A percentile compares a stretch with the other conserved stretches of the same genome.
phyloP scores from a whole-genome alignment of 2,888 invertebrate genomes.

The Agriopis aurantiaria region DNA sequence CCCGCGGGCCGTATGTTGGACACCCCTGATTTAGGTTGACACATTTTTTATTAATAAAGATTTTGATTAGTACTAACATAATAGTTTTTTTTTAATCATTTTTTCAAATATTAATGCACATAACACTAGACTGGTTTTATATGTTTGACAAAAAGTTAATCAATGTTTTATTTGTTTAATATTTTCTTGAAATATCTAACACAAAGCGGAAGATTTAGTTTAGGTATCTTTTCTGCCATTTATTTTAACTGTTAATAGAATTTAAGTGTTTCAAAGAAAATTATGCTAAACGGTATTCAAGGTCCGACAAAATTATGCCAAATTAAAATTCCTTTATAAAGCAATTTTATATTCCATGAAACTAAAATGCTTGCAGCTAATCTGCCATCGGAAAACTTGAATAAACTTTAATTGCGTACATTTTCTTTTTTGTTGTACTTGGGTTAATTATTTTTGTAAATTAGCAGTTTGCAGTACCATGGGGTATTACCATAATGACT shows the following conservation, averaged over 20 bases:
- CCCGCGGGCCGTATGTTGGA: too few species aligned
- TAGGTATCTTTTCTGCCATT: background rate
- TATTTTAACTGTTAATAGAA: background rate
- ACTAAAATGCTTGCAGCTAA: constrained; percentile 13
- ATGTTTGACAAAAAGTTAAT: too few species aligned
- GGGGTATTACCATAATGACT: constrained; percentile 22
- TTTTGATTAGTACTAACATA: too few species aligned
- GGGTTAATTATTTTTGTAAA: constrained; percentile 32
- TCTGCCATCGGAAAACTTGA: constrained; percentile 20
- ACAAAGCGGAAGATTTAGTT: background rate
- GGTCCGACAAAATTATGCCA: constrained; percentile 20
- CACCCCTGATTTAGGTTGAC: too few species aligned
- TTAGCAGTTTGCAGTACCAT: constrained; percentile 16
- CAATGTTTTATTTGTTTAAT: too few species aligned
- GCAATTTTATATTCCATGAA: constrained; percentile 16
- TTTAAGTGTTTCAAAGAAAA: constrained; percentile 1
- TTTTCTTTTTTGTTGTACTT: constrained; percentile 33
- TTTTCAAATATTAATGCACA: too few species aligned
- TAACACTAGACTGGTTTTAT: too few species aligned
- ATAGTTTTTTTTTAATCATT: too few species aligned
- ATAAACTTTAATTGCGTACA: constrained; percentile 37
- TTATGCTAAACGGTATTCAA: constrained; percentile 22
- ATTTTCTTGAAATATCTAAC: background rate
- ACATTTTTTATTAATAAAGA: background rate
- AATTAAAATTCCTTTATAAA: constrained; percentile 14